These are phyloP conservation scores for Hetaerina titia DNA, from an alignment of 2,888 invertebrate species.

Conservation along the genomic window DNA sequence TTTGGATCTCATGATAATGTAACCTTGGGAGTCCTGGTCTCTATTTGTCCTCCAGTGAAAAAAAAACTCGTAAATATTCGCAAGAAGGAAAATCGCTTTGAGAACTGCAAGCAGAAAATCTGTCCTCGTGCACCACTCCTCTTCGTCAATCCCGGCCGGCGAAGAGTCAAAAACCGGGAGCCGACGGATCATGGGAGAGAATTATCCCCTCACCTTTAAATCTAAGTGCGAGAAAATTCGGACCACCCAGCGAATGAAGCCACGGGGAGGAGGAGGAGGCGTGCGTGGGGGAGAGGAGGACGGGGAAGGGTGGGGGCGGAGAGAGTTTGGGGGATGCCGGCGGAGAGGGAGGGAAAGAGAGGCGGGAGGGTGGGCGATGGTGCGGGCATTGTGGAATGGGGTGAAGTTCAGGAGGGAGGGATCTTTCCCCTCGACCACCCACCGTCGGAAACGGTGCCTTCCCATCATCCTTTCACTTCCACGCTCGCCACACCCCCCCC, in stretches of 20 bases:
- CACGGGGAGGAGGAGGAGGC: not conserved
- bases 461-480: not conserved
- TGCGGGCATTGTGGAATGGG: not conserved
- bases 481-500: not conserved
- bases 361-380: not conserved
- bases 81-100: no score
- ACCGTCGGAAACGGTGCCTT: not conserved
- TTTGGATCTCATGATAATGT: no score
- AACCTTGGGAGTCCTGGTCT: no score
- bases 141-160: no score
- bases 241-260: constrained; percentile 12
- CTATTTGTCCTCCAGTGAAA: no score
- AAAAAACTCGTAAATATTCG: no score
- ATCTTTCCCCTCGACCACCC: not conserved
- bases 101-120: no score
- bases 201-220: constrained; percentile 16
- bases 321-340: not conserved
- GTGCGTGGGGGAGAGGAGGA: not conserved
- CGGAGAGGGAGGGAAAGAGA: not conserved
- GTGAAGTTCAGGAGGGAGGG: not conserved
- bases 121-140: no score
- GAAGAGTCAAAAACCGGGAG: not conserved
- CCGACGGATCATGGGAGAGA: not conserved
- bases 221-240: not conserved
- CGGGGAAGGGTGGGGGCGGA: not conserved